Percentiles rank a stretch among this genome's conserved stretches.
Conservation (phyloP, 2,797 vertebrate species). For the Euphonia xanthogaster region DNA sequence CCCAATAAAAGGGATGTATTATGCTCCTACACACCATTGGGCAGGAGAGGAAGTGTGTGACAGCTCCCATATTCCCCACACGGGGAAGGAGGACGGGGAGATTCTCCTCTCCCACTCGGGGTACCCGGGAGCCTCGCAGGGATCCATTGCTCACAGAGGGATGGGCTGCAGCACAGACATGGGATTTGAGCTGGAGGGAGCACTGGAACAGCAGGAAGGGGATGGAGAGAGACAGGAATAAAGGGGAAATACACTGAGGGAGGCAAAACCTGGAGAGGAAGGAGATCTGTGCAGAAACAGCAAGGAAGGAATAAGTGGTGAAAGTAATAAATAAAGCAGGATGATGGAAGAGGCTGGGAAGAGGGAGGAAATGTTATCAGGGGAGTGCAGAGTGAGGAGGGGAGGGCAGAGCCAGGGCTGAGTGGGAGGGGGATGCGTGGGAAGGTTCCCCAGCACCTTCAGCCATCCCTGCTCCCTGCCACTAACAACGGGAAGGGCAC, state of each 20-base stretch:
- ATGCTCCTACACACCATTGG: constrained; percentile 32
- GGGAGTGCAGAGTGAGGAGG: accelerated
- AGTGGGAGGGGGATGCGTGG: background rate
- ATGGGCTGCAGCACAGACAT: background rate
- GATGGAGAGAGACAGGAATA: background rate
- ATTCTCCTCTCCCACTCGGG: background rate
- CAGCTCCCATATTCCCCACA: constrained; percentile 13
- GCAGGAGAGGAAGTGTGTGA: constrained; percentile 54
- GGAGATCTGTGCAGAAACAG: background rate
- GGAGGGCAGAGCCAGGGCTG: background rate
- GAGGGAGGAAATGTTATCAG: background rate
- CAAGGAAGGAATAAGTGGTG: background rate
- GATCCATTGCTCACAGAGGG: background rate
- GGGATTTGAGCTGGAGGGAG: background rate
- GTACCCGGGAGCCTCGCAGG: background rate
- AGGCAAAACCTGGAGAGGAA: background rate
- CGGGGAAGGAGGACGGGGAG: background rate
- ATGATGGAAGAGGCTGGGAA: background rate
- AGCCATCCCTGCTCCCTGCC: background rate
- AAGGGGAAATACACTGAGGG: background rate
- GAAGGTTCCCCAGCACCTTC: background rate
- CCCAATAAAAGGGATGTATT: constrained; percentile 18
- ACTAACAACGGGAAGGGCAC: accelerated
- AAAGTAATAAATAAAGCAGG: background rate
- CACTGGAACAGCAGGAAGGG: background rate